Percentiles rank a stretch among this genome's conserved stretches.
Evolutionary conservation across 2,113 vertebrate genomes (phyloP).

Genomic region (Caloenas nicobarica): DNA sequence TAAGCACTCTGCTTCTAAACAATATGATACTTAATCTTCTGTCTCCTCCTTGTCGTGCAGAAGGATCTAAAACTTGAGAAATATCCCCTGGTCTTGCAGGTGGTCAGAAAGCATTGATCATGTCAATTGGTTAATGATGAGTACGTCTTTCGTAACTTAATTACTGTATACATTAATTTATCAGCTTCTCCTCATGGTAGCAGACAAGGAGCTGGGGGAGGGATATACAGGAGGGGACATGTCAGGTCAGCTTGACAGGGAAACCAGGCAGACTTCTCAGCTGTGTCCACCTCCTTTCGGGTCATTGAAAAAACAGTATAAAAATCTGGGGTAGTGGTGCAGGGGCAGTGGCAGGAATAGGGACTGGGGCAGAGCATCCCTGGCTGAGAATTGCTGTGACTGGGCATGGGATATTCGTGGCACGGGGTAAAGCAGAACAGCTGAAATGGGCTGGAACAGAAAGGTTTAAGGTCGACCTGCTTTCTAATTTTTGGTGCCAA

Average conservation of each 20-base stretch:
- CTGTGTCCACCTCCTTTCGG: no score
- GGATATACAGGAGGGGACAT: background rate
- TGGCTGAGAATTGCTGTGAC: background rate
- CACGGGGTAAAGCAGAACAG: background rate
- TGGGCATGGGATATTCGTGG: rapidly evolving
- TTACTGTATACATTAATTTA: no score
- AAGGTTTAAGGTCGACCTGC: background rate
- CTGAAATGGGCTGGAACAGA: background rate
- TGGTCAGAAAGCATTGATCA: no score
- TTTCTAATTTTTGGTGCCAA: background rate
- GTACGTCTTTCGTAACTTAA: no score
- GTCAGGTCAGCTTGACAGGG: no score
- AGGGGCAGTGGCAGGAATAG: background rate
- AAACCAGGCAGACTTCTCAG: background rate
- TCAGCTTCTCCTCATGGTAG: no score
- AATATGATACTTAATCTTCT: no score
- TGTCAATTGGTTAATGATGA: no score
- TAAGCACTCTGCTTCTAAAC: no score
- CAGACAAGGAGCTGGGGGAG: background rate
- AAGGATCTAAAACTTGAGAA: no score
- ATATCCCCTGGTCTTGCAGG: no score
- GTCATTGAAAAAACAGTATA: background rate
- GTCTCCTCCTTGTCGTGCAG: no score
- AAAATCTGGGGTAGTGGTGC: background rate
- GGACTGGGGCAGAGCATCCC: background rate